Conservation (phyloP, 1,140 invertebrate genomes). For the Drosophila murphyi region DNA sequence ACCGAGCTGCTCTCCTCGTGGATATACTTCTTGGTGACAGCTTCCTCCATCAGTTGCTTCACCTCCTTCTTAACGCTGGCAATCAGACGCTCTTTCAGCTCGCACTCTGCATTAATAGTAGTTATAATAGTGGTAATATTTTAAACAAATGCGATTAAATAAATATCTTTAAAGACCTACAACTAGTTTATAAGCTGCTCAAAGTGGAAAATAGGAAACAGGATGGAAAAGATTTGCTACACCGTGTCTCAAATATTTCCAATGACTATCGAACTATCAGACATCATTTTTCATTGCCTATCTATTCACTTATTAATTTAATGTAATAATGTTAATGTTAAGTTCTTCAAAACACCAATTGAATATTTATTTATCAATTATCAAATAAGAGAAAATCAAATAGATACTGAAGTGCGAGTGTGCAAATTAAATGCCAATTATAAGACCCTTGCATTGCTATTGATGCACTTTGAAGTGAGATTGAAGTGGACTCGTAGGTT, state of each 20-base stretch:
- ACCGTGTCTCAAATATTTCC: not conserved
- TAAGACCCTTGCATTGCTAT: too few species aligned
- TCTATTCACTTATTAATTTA: too few species aligned
- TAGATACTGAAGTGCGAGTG: not conserved
- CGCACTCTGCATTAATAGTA: conserved; percentile 60
- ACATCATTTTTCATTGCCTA: too few species aligned
- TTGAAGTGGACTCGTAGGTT: not conserved
- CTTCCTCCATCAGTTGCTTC: conserved; percentile 97
- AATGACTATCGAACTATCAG: too few species aligned
- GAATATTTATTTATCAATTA: too few species aligned
- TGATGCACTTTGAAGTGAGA: too few species aligned
- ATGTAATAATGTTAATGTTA: too few species aligned
- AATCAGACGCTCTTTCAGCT: conserved; percentile 91
- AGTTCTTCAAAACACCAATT: too few species aligned
- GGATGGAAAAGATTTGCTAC: conserved; percentile 57
- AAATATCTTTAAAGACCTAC: too few species aligned
- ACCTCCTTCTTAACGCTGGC: conserved; percentile 94
- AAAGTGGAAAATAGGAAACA: conserved; percentile 74
- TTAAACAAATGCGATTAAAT: too few species aligned
- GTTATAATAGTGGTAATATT: conserved; percentile 51
- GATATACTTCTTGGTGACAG: conserved; percentile 95
- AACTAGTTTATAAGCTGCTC: too few species aligned
- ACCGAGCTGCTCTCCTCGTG: conserved; percentile 96
- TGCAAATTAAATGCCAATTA: not conserved
- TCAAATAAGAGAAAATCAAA: too few species aligned